Conservation (phyloP, 2,113 vertebrate genomes). For the Ariopsis seemanni region DNA sequence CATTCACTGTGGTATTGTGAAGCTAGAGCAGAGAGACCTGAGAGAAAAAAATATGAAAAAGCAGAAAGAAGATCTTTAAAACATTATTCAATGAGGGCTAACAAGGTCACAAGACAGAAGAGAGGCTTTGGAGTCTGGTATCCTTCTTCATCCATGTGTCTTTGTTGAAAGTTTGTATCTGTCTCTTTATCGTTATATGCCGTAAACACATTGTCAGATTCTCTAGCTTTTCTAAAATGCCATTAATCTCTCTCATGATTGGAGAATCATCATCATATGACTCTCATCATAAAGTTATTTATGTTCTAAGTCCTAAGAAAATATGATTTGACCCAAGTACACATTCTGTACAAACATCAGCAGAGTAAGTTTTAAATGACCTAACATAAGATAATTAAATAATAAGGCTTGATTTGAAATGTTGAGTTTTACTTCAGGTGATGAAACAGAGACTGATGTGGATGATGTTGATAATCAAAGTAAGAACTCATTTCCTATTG, state of each 20-base stretch:
- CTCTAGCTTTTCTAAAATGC: background rate
- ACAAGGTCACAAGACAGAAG: conserved; percentile 17
- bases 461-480: background rate
- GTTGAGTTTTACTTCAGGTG: background rate
- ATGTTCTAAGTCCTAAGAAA: background rate
- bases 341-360: background rate
- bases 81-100: conserved; percentile 16
- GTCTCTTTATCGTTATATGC: background rate
- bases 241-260: background rate
- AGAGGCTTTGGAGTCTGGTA: background rate
- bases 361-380: background rate
- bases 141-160: background rate
- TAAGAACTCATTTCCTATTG: background rate
- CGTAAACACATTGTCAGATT: background rate
- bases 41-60: conserved; percentile 11
- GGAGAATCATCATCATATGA: background rate
- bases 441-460: background rate
- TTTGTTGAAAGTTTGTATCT: background rate
- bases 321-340: background rate
- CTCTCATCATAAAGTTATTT: background rate
- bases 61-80: background rate
- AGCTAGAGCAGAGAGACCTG: conserved; percentile 11
- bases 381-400: background rate
- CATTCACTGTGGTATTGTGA: conserved; percentile 30
- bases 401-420: background rate